Percentiles rank a stretch among this genome's conserved stretches.
phyloP scores from a whole-genome alignment of 2,113 vertebrate genomes.

The Chiloscyllium plagiosum region DNA sequence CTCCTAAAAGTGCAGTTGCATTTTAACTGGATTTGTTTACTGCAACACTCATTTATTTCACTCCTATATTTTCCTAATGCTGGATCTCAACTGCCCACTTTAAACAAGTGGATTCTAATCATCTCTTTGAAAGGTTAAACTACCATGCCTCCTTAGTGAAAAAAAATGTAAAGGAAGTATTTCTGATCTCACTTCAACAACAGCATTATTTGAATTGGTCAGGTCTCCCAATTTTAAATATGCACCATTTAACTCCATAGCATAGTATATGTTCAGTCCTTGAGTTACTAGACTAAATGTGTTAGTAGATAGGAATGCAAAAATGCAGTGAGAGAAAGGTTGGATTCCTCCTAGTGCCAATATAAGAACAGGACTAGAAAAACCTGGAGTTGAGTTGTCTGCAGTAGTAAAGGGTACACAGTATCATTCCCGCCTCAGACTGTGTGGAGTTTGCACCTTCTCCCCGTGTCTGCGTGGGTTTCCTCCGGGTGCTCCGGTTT shows the following conservation, averaged over 20 bases:
- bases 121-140: not conserved
- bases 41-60: not conserved
- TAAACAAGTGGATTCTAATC: not conserved
- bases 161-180: not conserved
- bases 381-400: not conserved
- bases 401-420: not conserved
- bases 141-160: not conserved
- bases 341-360: not conserved
- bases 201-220: slow-evolving; percentile 5
- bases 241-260: not conserved
- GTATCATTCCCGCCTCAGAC: no score
- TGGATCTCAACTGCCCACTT: not conserved
- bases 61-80: not conserved
- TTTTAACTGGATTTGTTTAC: not conserved
- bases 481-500: no score
- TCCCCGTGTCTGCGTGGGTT: no score
- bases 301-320: not conserved
- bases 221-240: not conserved
- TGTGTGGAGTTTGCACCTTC: no score
- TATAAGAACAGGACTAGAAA: not conserved
- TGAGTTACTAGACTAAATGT: not conserved
- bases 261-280: not conserved
- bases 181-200: not conserved
- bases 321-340: not conserved
- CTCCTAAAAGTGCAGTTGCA: not conserved